phyloP scores from a whole-genome alignment of 2,888 invertebrate species.

The Andrena haemorrhoa region DNA sequence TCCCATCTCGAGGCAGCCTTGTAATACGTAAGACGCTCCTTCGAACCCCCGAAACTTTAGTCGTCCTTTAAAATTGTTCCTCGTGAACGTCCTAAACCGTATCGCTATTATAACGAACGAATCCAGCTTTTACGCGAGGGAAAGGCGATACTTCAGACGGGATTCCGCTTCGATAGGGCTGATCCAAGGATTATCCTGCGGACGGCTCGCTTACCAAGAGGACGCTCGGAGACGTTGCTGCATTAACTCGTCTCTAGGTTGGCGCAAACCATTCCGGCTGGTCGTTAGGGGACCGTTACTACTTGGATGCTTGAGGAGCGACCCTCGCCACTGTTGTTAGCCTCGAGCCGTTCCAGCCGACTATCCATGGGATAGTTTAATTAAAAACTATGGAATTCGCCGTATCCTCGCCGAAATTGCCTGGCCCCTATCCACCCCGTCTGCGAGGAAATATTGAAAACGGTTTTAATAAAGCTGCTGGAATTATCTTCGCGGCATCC shows the following conservation, averaged over 20 bases:
- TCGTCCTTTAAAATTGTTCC: conserved; percentile 17
- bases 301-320: conserved; percentile 47
- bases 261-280: conserved; percentile 71
- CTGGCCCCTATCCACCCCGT: not conserved
- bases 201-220: conserved; percentile 58
- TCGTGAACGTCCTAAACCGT: conserved; percentile 23
- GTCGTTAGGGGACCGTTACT: conserved; percentile 76
- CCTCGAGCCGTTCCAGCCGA: conserved; percentile 38
- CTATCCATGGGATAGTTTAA: conserved; percentile 65
- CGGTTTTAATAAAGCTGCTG: conserved; percentile 42
- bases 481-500: conserved; percentile 22
- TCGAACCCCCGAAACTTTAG: not conserved
- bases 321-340: conserved; percentile 46
- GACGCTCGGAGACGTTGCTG: conserved; percentile 63
- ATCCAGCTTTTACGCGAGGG: conserved; percentile 48
- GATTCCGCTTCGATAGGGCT: conserved; percentile 66
- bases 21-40: not conserved
- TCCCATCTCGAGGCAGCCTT: not conserved
- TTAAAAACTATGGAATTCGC: conserved; percentile 68
- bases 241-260: conserved; percentile 77
- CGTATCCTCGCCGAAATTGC: conserved; percentile 12
- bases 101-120: conserved; percentile 43
- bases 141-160: conserved; percentile 59
- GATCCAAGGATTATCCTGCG: conserved; percentile 73
- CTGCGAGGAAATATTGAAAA: conserved; percentile 35